Evolutionary conservation across 2,888 invertebrate genomes (phyloP).

Genomic region (Hydropsyche betteni): DNA sequence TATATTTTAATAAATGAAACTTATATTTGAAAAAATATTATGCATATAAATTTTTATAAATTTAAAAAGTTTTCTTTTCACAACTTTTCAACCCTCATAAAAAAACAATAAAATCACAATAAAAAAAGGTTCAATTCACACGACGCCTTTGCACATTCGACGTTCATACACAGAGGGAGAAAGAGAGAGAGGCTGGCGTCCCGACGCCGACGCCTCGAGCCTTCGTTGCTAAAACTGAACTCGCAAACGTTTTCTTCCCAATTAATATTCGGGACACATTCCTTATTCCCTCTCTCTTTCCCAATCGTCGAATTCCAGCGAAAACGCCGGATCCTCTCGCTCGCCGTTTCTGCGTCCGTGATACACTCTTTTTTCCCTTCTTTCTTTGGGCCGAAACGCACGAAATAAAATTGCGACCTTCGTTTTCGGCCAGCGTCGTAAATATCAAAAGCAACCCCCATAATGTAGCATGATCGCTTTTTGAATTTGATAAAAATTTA

Average conservation of each 20-base stretch:
- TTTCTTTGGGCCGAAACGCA: conserved; percentile 4
- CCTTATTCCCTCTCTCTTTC: conserved; percentile 40
- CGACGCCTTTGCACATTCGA: no score
- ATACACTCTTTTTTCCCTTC: conserved; percentile 26
- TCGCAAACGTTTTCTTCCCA: conserved; percentile 45
- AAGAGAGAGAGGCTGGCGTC: conserved; percentile 36
- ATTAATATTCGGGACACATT: conserved; percentile 51
- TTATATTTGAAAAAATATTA: no score
- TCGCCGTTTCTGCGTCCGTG: conserved; percentile 17
- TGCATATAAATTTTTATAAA: no score
- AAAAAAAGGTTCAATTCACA: no score
- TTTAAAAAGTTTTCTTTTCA: no score
- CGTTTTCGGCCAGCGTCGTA: background rate
- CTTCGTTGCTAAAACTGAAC: conserved; percentile 41
- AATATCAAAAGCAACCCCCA: conserved; percentile 16
- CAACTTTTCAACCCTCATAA: no score
- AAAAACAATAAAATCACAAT: no score
- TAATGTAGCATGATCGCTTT: conserved; percentile 1
- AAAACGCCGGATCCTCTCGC: no score
- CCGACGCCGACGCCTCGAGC: conserved; percentile 44
- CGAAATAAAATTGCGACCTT: conserved; percentile 35
- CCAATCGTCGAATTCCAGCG: conserved; percentile 3
- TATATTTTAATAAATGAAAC: no score
- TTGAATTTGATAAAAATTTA: no score
- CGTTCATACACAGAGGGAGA: background rate